Conservation (phyloP, 2,113 vertebrate species). For the Pollimyrus isidori region DNA sequence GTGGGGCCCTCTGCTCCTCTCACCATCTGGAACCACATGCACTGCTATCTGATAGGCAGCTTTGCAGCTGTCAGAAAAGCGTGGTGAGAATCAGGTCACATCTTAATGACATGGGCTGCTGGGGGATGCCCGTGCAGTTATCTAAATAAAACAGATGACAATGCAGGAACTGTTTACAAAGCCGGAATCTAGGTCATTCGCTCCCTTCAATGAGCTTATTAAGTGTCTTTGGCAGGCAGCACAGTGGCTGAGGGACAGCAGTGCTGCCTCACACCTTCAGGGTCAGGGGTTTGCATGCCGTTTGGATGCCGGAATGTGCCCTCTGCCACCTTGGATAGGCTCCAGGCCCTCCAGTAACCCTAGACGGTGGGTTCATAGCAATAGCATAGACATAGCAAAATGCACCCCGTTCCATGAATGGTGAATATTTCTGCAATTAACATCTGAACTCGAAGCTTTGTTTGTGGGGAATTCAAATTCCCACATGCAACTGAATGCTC, state of each 20-base stretch:
- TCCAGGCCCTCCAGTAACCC: background rate
- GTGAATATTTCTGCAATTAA: background rate
- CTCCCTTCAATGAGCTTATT: background rate
- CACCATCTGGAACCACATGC: background rate
- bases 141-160: constrained; percentile 10
- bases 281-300: background rate
- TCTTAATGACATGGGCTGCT: background rate
- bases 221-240: background rate
- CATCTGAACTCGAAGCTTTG: background rate
- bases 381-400: background rate
- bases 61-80: background rate
- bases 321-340: background rate
- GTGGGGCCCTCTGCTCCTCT: background rate
- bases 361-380: background rate
- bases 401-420: background rate
- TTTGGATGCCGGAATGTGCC: background rate
- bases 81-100: background rate
- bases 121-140: background rate
- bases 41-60: background rate
- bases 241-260: background rate
- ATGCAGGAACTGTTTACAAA: background rate
- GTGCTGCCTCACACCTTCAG: background rate
- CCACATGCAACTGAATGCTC: background rate
- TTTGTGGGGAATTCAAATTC: background rate
- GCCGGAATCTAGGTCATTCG: background rate